Percentiles rank a stretch among this genome's conserved stretches.
phyloP scores from a whole-genome alignment of 2,888 invertebrate species.

The Xestia rhomboidea region DNA sequence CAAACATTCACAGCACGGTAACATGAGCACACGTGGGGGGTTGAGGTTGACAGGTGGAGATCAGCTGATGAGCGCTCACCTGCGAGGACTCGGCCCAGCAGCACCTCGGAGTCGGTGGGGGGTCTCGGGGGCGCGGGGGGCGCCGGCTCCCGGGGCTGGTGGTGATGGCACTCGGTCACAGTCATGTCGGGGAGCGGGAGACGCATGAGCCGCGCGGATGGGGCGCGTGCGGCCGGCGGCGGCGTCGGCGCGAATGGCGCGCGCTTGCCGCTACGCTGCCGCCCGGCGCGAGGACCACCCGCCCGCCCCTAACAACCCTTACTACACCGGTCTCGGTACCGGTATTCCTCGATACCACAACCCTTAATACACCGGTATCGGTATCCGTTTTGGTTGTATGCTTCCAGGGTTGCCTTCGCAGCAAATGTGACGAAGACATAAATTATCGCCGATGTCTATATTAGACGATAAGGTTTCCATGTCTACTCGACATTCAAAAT shows the following conservation, averaged over 20 bases:
- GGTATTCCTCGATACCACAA: slow-evolving; percentile 4
- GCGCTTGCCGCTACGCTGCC: slow-evolving; percentile 82
- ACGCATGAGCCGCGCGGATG: slow-evolving; percentile 85
- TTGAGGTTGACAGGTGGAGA: slow-evolving; percentile 69
- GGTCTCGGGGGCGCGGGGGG: slow-evolving; percentile 72
- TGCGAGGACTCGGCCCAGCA: slow-evolving; percentile 88
- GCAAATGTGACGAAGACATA: background rate
- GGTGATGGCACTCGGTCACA: slow-evolving; percentile 86
- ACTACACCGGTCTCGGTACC: slow-evolving; percentile 56
- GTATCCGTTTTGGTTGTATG: slow-evolving; percentile 5
- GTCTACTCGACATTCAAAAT: slow-evolving; percentile 1
- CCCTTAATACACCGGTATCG: slow-evolving; percentile 67
- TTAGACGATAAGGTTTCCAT: slow-evolving; percentile 6
- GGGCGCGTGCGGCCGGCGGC: slow-evolving; percentile 89
- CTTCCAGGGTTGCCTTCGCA: background rate
- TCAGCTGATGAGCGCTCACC: slow-evolving; percentile 84
- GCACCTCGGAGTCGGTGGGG: slow-evolving; percentile 83
- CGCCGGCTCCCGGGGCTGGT: slow-evolving; percentile 69
- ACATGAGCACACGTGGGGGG: slow-evolving; percentile 56
- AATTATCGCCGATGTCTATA: slow-evolving; percentile 2
- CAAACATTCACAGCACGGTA: slow-evolving; percentile 67
- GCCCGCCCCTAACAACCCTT: slow-evolving; percentile 80
- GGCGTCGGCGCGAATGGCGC: slow-evolving; percentile 89
- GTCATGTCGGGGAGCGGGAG: slow-evolving; percentile 83
- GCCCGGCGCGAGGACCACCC: slow-evolving; percentile 78